These are phyloP conservation scores for Diacarnus erythraeanus DNA, from an alignment of 37 sponge, comb jelly and placozoan genomes.

Conservation along the genomic window DNA sequence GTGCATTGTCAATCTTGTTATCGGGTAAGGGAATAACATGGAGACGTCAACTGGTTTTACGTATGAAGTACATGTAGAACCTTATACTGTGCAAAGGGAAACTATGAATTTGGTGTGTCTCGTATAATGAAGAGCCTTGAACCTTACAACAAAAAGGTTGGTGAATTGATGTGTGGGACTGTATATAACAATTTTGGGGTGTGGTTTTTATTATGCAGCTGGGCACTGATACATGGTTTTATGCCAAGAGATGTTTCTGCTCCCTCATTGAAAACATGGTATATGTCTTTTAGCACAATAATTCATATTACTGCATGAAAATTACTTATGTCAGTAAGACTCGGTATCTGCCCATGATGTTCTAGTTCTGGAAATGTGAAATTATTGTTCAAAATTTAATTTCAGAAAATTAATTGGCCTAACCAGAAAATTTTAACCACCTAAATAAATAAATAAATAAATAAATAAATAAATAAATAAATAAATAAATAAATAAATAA, in stretches of 20 bases:
- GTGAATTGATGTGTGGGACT: no score
- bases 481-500: no score
- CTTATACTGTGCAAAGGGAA: constrained; percentile 96
- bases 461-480: no score
- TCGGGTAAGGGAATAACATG: constrained; percentile 69
- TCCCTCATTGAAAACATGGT: constrained; percentile 96
- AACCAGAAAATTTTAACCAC: no score
- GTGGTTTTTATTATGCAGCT: constrained; percentile 38
- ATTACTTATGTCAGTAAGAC: no score
- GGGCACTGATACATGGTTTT: constrained; percentile 99
- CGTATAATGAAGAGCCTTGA: constrained; percentile 97
- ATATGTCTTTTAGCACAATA: not conserved
- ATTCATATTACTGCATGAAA: not conserved
- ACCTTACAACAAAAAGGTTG: constrained; percentile 95
- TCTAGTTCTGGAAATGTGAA: no score
- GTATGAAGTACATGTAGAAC: constrained; percentile 49
- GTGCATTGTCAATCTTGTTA: constrained; percentile 97
- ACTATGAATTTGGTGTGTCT: constrained; percentile 97
- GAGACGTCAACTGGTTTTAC: not conserved
- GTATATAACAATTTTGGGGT: not conserved
- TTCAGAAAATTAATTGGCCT: no score
- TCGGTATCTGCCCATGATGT: no score
- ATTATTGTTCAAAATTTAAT: no score
- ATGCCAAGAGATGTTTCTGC: constrained; percentile 92
- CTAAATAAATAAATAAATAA: no score